Base-by-base conservation (phyloP, 2,113 vertebrate genomes). In the Ptilorrhoa leucosticta region DNA sequence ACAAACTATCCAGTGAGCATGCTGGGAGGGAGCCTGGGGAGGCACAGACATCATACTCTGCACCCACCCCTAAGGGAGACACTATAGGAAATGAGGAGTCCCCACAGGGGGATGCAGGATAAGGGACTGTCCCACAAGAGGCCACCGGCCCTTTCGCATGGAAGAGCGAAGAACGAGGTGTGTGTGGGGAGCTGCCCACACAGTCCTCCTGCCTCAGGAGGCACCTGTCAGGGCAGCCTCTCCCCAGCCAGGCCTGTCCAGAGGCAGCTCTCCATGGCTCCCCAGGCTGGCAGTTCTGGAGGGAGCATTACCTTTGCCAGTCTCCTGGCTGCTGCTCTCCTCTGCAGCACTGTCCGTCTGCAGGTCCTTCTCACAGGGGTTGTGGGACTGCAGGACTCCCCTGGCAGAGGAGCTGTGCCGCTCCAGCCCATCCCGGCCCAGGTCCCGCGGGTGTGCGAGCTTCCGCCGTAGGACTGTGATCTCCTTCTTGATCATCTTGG, bases 251-350 rank as follows among this genome's bases (percentile, higher is more conserved):
- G 7, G 40, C 56, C 35, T 17, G 15, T 24, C n/a, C 48, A 45
- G 21, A 87, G 63, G 58, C 3, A 1, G 44, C 35, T 60, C 54
- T 65, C 42, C 50, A 40, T 37, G 0, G 2, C 22, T 81, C 42
- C 72, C 42, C 51, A 19, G 20, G 79, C 16, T 6, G 9, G 33
- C 50, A 33, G 37, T 7, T 76, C 18, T 35, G 66, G 48, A 66
- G 64, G 66, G 48, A 71, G 96, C 96, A 37, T 85, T 98, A 98
- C 98, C 98, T 98, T 98, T 98, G 96, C 99, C 97, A 31, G 99
- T 99, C 97, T 99, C 99, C 96, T 99, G 99, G 97, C 99, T 99
- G 98, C 99, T 99, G 98, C 99, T 99, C 97, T 99, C 99, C 57
- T 99, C 99, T 1, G 99, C 99, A 61, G 99, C 99, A 14, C 99